Conservation (phyloP, 2,113 vertebrate genomes). For the Crotalus tigris region DNA sequence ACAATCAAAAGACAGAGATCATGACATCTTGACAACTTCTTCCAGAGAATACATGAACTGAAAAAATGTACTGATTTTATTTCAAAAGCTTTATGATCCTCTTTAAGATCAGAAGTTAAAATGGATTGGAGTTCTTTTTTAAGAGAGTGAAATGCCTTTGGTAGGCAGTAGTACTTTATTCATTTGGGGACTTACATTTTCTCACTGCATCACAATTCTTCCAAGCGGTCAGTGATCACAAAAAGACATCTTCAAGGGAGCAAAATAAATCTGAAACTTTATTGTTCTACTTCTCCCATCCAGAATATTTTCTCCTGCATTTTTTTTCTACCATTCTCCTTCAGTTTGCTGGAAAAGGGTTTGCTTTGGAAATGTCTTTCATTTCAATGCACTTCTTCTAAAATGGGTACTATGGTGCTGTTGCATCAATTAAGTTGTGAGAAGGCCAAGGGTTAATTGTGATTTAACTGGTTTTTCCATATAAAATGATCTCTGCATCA, state of each 20-base stretch:
- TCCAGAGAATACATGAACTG: conserved; percentile 12
- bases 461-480: neutral
- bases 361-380: neutral
- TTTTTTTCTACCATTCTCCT: neutral
- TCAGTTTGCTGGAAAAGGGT: neutral
- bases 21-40: neutral
- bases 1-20: neutral
- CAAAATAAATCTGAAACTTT: neutral
- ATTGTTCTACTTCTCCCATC: neutral
- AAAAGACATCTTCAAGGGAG: neutral
- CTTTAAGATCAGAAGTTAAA: conserved; percentile 1
- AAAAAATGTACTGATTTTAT: conserved; percentile 1
- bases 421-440: neutral
- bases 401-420: neutral
- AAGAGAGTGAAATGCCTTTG: neutral
- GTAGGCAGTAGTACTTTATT: conserved; percentile 4
- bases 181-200: neutral
- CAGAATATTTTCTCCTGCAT: neutral
- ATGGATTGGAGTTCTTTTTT: conserved; percentile 4
- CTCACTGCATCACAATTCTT: rapidly evolving
- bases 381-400: neutral
- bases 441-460: neutral
- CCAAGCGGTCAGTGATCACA: neutral
- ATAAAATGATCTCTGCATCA: neutral
- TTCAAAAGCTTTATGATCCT: conserved; percentile 21